Evolutionary conservation across 2,797 vertebrate species (phyloP).

Genomic region (Miichthys miiuy): DNA sequence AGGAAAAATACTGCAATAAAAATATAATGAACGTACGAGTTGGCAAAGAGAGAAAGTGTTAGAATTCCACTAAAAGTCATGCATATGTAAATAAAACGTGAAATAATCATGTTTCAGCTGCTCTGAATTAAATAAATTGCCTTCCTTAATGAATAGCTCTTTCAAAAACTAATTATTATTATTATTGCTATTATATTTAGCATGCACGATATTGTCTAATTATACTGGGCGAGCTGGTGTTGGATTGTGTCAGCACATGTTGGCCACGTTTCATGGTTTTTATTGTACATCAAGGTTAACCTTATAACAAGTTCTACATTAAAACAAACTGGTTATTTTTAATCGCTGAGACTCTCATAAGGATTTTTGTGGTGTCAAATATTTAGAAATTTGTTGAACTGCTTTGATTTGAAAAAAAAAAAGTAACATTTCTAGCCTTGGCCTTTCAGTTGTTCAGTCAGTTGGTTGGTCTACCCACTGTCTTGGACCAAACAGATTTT

Average conservation of each 20-base stretch:
- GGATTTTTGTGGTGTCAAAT: background rate
- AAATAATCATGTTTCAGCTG: background rate
- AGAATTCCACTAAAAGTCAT: background rate
- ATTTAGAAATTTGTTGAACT: background rate
- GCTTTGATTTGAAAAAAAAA: background rate
- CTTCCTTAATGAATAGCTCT: background rate
- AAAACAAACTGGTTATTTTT: background rate
- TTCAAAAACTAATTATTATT: background rate
- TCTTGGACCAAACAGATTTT: no score
- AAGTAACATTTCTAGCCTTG: background rate
- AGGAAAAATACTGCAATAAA: constrained; percentile 2
- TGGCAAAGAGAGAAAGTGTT: background rate
- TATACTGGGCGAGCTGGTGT: background rate
- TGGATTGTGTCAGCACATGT: background rate
- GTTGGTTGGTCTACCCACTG: background rate
- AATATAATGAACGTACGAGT: constrained; percentile 6
- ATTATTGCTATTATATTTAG: no score
- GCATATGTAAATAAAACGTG: background rate
- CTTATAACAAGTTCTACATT: background rate
- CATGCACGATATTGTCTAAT: constrained; percentile 18
- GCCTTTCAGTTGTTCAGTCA: background rate
- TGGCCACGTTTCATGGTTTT: background rate
- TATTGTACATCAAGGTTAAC: background rate
- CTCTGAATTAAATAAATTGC: background rate
- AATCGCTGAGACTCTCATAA: background rate